These are phyloP conservation scores for Andrena cerasifolii DNA, from an alignment of 1,140 invertebrate species.

Conservation along the genomic window DNA sequence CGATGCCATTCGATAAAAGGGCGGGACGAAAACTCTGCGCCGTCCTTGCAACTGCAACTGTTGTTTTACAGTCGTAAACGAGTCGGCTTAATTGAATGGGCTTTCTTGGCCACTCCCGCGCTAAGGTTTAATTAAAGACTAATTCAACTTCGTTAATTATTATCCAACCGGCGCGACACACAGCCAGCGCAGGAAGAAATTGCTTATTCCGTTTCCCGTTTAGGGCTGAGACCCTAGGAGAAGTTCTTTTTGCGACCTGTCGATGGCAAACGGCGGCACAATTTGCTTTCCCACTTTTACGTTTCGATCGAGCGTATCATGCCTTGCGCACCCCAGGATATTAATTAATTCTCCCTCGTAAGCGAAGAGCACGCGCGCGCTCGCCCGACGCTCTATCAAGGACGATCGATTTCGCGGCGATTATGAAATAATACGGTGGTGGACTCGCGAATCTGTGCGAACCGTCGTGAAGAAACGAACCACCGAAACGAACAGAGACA, in stretches of 20 bases:
- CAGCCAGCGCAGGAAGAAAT: background rate
- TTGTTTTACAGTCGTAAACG: background rate
- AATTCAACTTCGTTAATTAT: slow-evolving; percentile 45
- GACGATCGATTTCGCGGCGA: background rate
- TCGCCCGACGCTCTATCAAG: background rate
- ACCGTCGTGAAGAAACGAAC: background rate
- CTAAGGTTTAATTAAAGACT: slow-evolving; percentile 21
- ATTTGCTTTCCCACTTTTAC: background rate
- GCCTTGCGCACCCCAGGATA: background rate
- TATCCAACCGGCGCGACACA: background rate
- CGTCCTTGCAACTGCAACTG: background rate
- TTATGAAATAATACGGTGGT: background rate
- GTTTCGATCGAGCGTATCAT: too few relatives aligned
- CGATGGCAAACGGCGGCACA: background rate
- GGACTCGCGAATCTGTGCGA: background rate
- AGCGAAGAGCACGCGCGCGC: background rate
- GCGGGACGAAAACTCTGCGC: background rate
- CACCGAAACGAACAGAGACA: too few relatives aligned
- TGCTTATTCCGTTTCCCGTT: background rate
- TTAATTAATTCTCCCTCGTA: background rate
- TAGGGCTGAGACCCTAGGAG: background rate
- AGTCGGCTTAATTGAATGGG: background rate
- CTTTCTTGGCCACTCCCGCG: background rate
- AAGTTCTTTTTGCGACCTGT: slow-evolving; percentile 1
- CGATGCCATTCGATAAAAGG: background rate